Conservation (phyloP, 2,113 vertebrate species). For the Eudyptes chrysolophus region DNA sequence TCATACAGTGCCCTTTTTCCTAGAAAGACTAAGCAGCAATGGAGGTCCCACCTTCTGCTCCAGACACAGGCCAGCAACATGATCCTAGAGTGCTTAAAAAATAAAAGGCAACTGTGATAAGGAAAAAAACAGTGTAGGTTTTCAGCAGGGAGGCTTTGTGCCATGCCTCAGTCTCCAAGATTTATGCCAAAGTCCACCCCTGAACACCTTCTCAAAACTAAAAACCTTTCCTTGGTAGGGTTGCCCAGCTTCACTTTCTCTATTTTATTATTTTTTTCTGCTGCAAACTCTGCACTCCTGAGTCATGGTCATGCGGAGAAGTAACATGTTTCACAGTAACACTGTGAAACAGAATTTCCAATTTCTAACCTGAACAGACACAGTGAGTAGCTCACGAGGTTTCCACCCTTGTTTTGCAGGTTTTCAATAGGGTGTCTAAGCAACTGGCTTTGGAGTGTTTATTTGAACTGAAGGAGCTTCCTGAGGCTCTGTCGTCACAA, state of each 20-base stretch:
- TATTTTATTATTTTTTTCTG: neutral
- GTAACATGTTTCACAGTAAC: neutral
- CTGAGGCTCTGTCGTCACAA: neutral
- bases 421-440: conserved; percentile 47
- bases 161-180: neutral
- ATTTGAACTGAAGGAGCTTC: conserved; percentile 28
- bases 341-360: conserved; percentile 37
- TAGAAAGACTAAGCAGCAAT: conserved; percentile 22
- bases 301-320: conserved; percentile 50
- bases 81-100: neutral
- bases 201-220: neutral
- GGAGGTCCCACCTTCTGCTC: neutral
- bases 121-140: neutral
- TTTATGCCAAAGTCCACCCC: neutral
- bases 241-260: neutral
- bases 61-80: neutral
- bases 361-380: conserved; percentile 42
- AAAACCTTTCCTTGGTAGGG: neutral
- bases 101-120: neutral
- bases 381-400: conserved; percentile 28
- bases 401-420: conserved; percentile 69
- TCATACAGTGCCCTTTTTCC: conserved; percentile 15
- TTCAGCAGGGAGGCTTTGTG: neutral
- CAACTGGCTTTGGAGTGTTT: conserved; percentile 43
- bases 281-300: neutral